Base-by-base conservation (phyloP, 2,888 invertebrate genomes). In the Oligia fasciuncula region DNA sequence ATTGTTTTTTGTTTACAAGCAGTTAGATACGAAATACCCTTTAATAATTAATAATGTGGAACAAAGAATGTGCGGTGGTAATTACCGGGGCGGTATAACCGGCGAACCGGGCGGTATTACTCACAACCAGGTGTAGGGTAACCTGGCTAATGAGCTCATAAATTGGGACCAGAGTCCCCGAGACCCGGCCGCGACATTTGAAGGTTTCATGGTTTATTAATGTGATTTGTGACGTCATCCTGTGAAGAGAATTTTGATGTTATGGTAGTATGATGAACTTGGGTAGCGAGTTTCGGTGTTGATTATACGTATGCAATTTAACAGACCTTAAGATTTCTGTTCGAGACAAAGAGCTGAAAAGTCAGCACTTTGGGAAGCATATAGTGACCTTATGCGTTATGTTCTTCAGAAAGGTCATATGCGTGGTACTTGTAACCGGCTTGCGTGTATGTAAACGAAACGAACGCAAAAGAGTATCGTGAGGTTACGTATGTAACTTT, bases 41-140 rank as follows among this genome's bases (percentile, higher is more conserved):
- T 90, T 91, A 90, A 90, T 92, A 89, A 93, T 93, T 91, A 93
- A 93, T 92, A 92, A 91, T 91, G 87, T 90, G 87, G 87, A 91
- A 92, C 91, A 93, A 93, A 93, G 90, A 94, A 92, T 92, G 82
- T 92, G 87, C 85, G 82, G 86, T 77, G 86, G 89, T 92, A 92
- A 93, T 93, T 92, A 91, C 81, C 81, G 75, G 80, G 81, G 71
- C 76, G 81, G 81, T 79, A 85, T 80, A 83, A 85, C 81, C 74
- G 76, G 70, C 60, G 72, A 85, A 78, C 90, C 91, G 93, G 91
- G 91, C 76, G 85, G 88, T 80, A 86, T 79, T 81, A 84, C 84
- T 76, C 72, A 67, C 68, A 74, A 87, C 82, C 92, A 92, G 93
- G 91, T 93, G 92, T 82, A 85, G 89, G 89, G 82, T 87, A 84